A percentile compares a stretch with the other conserved stretches of the same genome.
phyloP scores from a whole-genome alignment of 2,888 invertebrate species.

The Bombylius discolor region DNA sequence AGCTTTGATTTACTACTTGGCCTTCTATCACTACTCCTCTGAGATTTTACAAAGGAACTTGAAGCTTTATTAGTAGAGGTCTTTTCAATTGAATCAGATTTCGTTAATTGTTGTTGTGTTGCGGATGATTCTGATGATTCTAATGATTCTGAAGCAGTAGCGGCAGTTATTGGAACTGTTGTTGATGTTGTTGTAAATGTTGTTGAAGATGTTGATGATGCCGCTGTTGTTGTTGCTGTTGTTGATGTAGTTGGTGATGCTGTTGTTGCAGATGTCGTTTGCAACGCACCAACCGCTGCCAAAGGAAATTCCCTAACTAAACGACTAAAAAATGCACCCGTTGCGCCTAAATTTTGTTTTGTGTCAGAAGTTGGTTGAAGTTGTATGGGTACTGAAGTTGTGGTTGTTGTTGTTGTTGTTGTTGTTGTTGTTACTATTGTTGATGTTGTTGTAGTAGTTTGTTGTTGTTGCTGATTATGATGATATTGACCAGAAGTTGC shows the following conservation, averaged over 20 bases:
- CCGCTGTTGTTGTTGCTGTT: slow-evolving; percentile 13
- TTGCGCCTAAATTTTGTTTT: slow-evolving; percentile 6
- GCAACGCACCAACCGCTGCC: slow-evolving; percentile 12
- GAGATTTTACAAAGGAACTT: background rate
- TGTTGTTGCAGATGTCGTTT: background rate
- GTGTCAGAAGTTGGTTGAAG: background rate
- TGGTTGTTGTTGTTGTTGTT: background rate
- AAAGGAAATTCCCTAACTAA: slow-evolving; percentile 25
- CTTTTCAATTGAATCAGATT: background rate
- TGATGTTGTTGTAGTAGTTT: background rate
- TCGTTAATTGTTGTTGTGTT: background rate
- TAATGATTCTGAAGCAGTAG: background rate
- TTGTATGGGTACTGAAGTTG: background rate
- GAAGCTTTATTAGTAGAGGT: background rate
- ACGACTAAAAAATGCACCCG: slow-evolving; percentile 23
- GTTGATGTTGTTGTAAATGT: slow-evolving; percentile 6
- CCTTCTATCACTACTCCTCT: background rate
- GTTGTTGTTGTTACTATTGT: background rate
- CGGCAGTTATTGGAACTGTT: background rate
- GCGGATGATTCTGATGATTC: background rate
- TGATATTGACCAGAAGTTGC: background rate
- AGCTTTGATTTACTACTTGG: background rate
- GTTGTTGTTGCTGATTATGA: background rate
- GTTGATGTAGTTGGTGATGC: slow-evolving; percentile 1
- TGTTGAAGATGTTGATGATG: slow-evolving; percentile 13